Base-by-base conservation (phyloP, 2,797 vertebrate genomes). In the Hozukius guyotensis region DNA sequence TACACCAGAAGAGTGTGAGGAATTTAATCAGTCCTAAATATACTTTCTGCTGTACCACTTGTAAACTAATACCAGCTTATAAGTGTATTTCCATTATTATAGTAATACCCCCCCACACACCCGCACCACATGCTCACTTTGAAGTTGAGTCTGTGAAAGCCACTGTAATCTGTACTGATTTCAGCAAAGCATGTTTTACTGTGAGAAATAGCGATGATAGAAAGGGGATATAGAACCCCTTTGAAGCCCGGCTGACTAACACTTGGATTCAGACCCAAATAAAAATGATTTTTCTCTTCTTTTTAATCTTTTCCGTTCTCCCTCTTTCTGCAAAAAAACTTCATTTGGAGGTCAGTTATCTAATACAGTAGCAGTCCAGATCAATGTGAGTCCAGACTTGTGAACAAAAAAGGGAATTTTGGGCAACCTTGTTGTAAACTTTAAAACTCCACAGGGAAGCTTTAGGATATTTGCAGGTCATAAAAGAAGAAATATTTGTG, bases 131-230 rank as follows among this genome's bases (percentile, higher is more conserved):
- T 77, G 66, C 63, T 78, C 61, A 77, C 94, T 94, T 94, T 95
- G 91, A 95, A 93, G 93, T 90, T 24, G 49, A 57, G 78, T 75
- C 27, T 84, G 75, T 86, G 75, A 89, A 92, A 93, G 90, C 83
- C 84, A 73, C 86, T 87, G 57, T 94, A 93, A 95, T 94, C 94
- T 94, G 83, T 42, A 76, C 84, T 89, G 92, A 94, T 93, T 94
- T 92, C 62, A 66, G 82, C 60, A 77, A 89, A 87, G 81, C 88
- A 75, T 91, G 90, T 91, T 93, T 92, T 86, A 87, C 91, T 84
- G 88, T 83, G 88, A 94, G 88, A 78, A 92, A 89, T 69, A 74
- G 83, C 92, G 77, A 56, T 75, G 78, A 82, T 70, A 91, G 87
- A 85, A 83, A 38, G 31, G 61, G 89, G 75, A 78, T 86, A 31